Conservation (phyloP, 2,113 vertebrate genomes). For the Hyla sarda region DNA sequence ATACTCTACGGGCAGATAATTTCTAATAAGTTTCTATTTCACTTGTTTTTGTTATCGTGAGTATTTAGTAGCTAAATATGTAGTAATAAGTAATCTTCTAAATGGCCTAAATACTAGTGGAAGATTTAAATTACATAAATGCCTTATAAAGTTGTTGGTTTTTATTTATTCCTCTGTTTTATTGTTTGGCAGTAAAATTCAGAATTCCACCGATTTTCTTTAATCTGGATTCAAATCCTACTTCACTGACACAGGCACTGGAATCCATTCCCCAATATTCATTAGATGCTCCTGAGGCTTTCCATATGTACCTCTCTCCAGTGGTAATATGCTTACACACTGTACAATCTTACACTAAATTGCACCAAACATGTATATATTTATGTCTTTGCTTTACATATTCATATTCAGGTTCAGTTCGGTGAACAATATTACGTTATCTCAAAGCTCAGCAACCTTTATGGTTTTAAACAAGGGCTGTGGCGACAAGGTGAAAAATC, state of each 20-base stretch:
- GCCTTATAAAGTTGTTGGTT: background rate
- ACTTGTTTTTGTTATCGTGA: too few relatives aligned
- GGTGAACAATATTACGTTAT: constrained; percentile 41
- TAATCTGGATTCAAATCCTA: background rate
- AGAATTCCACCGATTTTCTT: constrained; percentile 57
- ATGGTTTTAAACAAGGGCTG: background rate
- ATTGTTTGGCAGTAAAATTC: constrained; percentile 42
- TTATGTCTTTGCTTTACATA: background rate
- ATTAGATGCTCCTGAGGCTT: constrained; percentile 53
- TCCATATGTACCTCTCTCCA: constrained; percentile 52
- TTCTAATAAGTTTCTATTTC: too few relatives aligned
- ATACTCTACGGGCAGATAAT: too few relatives aligned
- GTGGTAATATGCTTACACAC: constrained; percentile 25
- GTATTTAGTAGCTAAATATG: too few relatives aligned
- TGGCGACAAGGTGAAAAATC: background rate
- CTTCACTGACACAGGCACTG: constrained; percentile 33
- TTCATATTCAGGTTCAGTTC: constrained; percentile 34
- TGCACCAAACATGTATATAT: background rate
- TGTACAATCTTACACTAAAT: background rate
- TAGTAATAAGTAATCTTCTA: too few relatives aligned
- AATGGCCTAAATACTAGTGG: too few relatives aligned
- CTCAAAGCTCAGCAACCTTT: constrained; percentile 14
- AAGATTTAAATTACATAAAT: background rate
- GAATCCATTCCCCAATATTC: constrained; percentile 49
- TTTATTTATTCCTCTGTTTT: background rate